Evolutionary conservation across 2,113 vertebrate species (phyloP), one percentile per base, ranked within the genome.

Genomic region (Cygnus atratus): DNA sequence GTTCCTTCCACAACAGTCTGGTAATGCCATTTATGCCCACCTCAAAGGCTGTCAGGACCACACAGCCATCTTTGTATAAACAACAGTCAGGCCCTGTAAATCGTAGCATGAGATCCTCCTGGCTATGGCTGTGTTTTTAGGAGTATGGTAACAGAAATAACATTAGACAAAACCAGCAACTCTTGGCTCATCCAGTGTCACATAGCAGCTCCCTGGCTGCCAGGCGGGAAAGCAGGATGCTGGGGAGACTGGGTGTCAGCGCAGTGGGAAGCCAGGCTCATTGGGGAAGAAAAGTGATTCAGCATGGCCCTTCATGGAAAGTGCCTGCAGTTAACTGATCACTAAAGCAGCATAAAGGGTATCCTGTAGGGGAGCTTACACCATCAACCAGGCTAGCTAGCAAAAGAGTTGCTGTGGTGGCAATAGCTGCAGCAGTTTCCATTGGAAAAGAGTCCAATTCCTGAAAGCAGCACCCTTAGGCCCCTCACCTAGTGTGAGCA

Each of bases 211-310:
- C 46, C 89, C 54, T 11, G 87, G 63, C 66, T 77, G 61, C 33
- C 43, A n/a, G 0, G 3, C 5, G 25, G 55, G 68, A 74, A 75
- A 7, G 79, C 75, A 88, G 93, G 75, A 86, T 94, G 85, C 21
- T 48, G 83, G 83, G 88, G 48, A 95, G 90, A 71, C 84, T 67
- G 65, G 54, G 62, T 58, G 87, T 84, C 59, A 33, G 70, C 87
- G 39, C 71, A 37, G 66, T 92, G 87, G 54, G 70, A 95, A 92
- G 70, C 33, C 54, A 75, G 66, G 71, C 77, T 95, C 71, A 16
- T 88, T 67, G 58, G 87, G 20, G n/a, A 76, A 73, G 74, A 76
- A 46, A 84, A 89, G 81, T 95, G 87, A 85, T 96, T 94, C 92
- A 87, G 52, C 74, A 15, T 5, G 58, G 54, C 71, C 77, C 94